Base-by-base conservation (phyloP, 64 coral and sea anemone species). In the Montipora sp. region DNA sequence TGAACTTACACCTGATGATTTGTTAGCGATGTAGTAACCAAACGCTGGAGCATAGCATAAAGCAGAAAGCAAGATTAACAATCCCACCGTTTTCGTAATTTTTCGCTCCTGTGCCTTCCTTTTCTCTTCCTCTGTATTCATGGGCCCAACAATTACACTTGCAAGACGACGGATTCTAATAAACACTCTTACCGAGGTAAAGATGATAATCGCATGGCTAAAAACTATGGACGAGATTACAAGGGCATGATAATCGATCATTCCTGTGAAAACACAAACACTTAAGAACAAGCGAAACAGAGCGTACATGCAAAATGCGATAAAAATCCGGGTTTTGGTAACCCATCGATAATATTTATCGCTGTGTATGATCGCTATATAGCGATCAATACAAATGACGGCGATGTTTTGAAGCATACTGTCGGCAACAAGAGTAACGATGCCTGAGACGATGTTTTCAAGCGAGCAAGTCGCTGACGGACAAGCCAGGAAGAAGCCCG, bases 231-330 rank as follows among this genome's bases (percentile, higher is more conserved):
- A 85, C 15, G 63, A 18, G 65, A 85, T 85, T 8, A 85, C 66
- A 16, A 85, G 65, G 8, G 63, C 44, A 7, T 48, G 23, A 12
- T 85, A 85, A 85, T 85, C 82, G 18, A 85, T 70, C 6, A 70
- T 71, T 71, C 82, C 82, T 48, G 82, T 85, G 16, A 85, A 85
- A 50, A 85, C 82, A 19, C 82, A 85, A 7, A 45, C 43, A 45
- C 82, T 85, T 72, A 85, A 51, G 71, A 85, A 85, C n/a, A 85
- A 47, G 9, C 82, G 82, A 85, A 85, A 85, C 12, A 85, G 65
- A 2, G 82, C 82, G 44, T 85, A 85, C 2, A 46, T 23, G 45
- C 82, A 47, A 71, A 85, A 85, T 0, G 82, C 82, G 4, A 85
- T 50, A 2, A 70, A 67, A 9, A 85, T 85, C 3, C 82, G 63